Base-by-base conservation (phyloP, 1,140 invertebrate genomes). In the Idris sp. region DNA sequence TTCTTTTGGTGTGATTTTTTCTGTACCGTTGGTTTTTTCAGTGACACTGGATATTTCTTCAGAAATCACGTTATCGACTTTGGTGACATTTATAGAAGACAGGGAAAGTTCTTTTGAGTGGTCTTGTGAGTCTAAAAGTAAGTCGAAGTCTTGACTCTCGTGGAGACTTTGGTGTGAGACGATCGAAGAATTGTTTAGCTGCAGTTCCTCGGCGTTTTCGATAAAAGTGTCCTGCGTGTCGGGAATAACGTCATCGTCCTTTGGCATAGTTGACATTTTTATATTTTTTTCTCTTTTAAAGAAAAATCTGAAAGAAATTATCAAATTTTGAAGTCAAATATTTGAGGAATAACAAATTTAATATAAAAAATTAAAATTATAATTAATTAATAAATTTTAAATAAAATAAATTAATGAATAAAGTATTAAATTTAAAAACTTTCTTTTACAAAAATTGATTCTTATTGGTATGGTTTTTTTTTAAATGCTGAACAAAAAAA, bases 111-210 rank as follows among this genome's bases (percentile, higher is more conserved):
- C 31, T 25, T 59, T 38, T 0, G 16, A 13, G 14, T n/a, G 14
- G 5, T 54, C 48, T 16, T 53, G 22, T 4, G 59, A 19, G 10
- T 40, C 35, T 15, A 54, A 3, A 1, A 83, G 8, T 0, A 85
- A 53, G 18, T 58, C 67, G 64, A 85, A 84, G 56, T 84, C 78
- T 56, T 85, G 83, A 59, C 82, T 85, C 40, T 84, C 82, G 3
- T 51, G 10, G 0, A 44, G 15, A 41, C 26, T 54, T 4, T 30
- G 0, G 18, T 40, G 49, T 0, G 62, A 53, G 33, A 36, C 13
- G 6, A 13, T 30, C 40, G 25, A 41, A 3, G 30, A 31, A 15
- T 31, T 25, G 22, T 71, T 54, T 4, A 49, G 1, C 25, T 54
- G 40, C 9, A 26, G 43, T 0, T 41, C 33, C 1, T 77, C 43